These are phyloP conservation scores for Simalia tracyae DNA, from an alignment of 2,797 vertebrate genomes.

Conservation along the genomic window DNA sequence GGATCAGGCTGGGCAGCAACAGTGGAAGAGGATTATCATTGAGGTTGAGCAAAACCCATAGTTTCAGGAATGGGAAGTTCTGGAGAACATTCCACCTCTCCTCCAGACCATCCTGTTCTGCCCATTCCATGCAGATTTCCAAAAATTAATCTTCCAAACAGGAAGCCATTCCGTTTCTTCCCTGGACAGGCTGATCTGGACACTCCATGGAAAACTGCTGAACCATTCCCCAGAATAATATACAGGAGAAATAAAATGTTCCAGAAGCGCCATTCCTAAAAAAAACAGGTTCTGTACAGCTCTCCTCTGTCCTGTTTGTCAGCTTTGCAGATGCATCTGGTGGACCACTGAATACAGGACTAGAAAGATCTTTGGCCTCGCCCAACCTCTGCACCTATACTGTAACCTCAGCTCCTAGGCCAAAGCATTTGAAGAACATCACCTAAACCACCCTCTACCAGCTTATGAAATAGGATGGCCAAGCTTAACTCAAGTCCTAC, in stretches of 20 bases:
- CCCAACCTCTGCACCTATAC: neutral
- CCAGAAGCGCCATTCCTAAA: neutral
- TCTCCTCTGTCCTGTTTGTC: neutral
- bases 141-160: neutral
- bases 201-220: neutral
- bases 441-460: accelerated
- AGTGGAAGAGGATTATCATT: neutral
- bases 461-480: neutral
- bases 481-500: neutral
- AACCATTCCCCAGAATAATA: accelerated
- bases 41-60: neutral
- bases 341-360: neutral
- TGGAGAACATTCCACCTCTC: neutral
- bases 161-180: neutral
- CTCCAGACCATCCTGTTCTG: neutral
- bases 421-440: neutral
- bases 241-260: accelerated
- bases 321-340: neutral
- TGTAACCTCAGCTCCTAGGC: neutral
- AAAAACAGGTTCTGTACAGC: neutral
- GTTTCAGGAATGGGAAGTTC: neutral
- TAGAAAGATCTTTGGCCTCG: neutral
- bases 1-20: neutral
- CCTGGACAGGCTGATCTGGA: neutral
- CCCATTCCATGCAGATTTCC: neutral